Base-by-base conservation (phyloP, 2,888 invertebrate species). In the Prenolepis imparis region DNA sequence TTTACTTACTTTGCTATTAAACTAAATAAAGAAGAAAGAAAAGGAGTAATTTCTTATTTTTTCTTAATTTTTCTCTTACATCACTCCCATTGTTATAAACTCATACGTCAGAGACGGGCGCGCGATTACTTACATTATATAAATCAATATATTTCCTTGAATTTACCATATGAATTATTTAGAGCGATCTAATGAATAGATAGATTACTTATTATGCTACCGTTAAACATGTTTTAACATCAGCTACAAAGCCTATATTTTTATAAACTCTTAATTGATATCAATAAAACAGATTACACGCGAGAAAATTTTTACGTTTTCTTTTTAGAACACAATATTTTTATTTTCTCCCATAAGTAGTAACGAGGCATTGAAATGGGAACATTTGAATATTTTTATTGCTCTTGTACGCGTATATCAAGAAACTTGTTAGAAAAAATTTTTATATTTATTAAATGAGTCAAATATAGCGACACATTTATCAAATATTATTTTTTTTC, bases 51-150 rank as follows among this genome's bases (percentile, higher is more conserved):
- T 0, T 1, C 21, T 63, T 61, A 15, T 21, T 9, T 44, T 59
- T 12, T 28, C 18, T 39, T 55, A 41, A 70, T 72, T 70, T 32
- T 57, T 77, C 41, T 32, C 21, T 57, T 48, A 72, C 78, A 72
- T 80, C 78, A 80, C 72, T 72, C 70, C 8, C 78, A 80, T 59
- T 32, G 32, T 48, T 59, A 4, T 70, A 21, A 78, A 78, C 57
- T 70, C 78, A 39, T 28, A 59, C 44, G 55, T 70, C 72, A 80
- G 78, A 80, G 72, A 80, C 72, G 78, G 78, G 72, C 72, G 48
- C 18, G 36, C 55, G 12, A 70, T 57, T 78, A 55, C 0, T 9
- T 64, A 75, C 6, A 39, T 64, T n/a, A 52, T n/a, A 52, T 39
- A 66, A 77, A 67, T 52, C 39, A 77, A 55, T 61, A n/a, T n/a